Percentiles rank a stretch among this genome's conserved stretches.
Conservation (phyloP, 1,140 invertebrate genomes). For the Copidosoma floridanum region DNA sequence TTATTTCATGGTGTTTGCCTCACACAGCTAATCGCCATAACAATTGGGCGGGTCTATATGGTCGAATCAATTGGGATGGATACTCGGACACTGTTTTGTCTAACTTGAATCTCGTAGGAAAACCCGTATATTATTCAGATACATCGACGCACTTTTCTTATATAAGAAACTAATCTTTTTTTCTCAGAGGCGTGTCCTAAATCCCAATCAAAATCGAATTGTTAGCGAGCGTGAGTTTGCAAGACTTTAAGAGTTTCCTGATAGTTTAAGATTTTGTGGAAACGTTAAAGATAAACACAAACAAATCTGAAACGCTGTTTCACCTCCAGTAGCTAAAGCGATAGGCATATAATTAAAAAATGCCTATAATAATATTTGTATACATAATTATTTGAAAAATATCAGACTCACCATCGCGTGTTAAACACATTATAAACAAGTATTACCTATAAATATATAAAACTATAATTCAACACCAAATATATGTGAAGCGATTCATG, state of each 20-base stretch:
- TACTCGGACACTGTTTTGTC: constrained; percentile 84
- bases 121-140: constrained; percentile 61
- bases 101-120: constrained; percentile 88
- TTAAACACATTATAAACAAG: too few relatives aligned
- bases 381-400: too few relatives aligned
- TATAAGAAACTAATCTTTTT: background rate
- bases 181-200: constrained; percentile 63
- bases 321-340: constrained; percentile 74
- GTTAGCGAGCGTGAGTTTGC: constrained; percentile 86
- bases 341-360: constrained; percentile 75
- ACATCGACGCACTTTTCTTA: background rate
- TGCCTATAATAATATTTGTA: too few relatives aligned
- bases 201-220: constrained; percentile 78
- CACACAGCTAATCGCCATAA: constrained; percentile 86
- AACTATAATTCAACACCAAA: too few relatives aligned
- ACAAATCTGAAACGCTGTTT: constrained; percentile 88
- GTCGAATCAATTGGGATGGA: constrained; percentile 80
- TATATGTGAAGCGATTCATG: too few relatives aligned
- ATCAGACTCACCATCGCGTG: too few relatives aligned
- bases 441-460: too few relatives aligned
- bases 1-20: constrained; percentile 89
- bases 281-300: constrained; percentile 75
- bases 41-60: constrained; percentile 75
- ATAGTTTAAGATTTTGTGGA: constrained; percentile 76
- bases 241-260: constrained; percentile 82